These are phyloP conservation scores for Lepidotrigona ventralis DNA, from an alignment of 1,140 invertebrate species.

Conservation along the genomic window DNA sequence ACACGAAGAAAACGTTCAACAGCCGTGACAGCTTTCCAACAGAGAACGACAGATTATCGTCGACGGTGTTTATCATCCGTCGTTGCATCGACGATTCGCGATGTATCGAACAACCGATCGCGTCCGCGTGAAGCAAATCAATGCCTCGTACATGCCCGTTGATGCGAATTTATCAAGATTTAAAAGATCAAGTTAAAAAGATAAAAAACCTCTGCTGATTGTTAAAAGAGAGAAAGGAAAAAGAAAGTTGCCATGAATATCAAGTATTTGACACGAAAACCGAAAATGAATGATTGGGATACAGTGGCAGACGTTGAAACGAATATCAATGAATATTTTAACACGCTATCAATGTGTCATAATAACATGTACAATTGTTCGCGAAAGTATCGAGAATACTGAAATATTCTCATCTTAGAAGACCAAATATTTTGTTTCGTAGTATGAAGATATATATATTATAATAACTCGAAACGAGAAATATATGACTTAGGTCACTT, in stretches of 20 bases:
- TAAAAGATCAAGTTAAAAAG: too few species aligned
- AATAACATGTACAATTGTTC: too few species aligned
- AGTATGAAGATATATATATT: too few species aligned
- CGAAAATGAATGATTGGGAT: neutral
- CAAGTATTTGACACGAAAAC: neutral
- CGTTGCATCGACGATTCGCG: too few species aligned
- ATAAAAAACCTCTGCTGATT: neutral
- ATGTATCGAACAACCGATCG: conserved; percentile 33
- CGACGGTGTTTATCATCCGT: neutral
- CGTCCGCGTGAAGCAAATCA: conserved; percentile 30
- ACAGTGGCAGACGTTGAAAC: neutral
- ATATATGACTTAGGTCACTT: too few species aligned
- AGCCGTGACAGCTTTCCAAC: neutral
- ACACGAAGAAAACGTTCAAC: neutral
- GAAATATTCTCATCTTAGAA: too few species aligned
- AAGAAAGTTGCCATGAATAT: neutral
- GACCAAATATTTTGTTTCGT: too few species aligned
- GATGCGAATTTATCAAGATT: conserved; percentile 22
- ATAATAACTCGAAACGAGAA: too few species aligned
- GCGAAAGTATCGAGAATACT: too few species aligned
- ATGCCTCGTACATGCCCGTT: neutral
- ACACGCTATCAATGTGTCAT: too few species aligned
- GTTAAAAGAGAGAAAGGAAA: neutral
- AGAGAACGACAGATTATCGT: neutral
- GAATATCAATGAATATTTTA: conserved; percentile 20